Base-by-base conservation (phyloP, 2,888 invertebrate genomes). In the Prenolepis imparis region DNA sequence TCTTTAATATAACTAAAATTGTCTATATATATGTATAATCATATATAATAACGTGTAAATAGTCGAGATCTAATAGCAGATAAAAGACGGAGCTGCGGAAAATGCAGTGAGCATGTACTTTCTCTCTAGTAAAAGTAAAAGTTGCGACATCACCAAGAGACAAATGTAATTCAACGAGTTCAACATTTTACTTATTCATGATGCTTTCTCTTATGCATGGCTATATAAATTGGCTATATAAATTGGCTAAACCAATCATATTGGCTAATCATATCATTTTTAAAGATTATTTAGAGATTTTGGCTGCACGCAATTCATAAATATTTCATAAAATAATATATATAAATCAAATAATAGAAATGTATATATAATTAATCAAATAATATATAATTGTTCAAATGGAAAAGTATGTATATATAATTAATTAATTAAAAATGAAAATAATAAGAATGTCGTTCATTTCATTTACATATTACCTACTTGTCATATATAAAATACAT, bases 81-180 rank as follows among this genome's bases (percentile, higher is more conserved):
- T 78, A 39, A 68, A 68, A 28, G 59, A 55, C 67, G 28, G 39
- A 80, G 66, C 52, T 75, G 64, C 36, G 61, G 77, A 81, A 83
- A 75, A 70, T 66, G 24, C 57, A 63, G 73, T 85, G 82, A 67
- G 72, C 61, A 86, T 86, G 86, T 87, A 93, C 93, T 93, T 93
- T 93, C 93, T 93, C 93, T 91, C 82, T 84, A 87, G 92, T 86
- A 93, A 92, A 93, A 93, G 93, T 93, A 93, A 93, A 92, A 93
- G 93, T 93, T 92, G 88, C 28, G n/a, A 39, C 57, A 67, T 39
- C 61, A 63, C 61, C 73, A n/a, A 21, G 39, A 55, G 80, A 82
- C 44, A 41, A 73, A 80, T 67, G 59, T 24, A 24, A 72, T 59
- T 68, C 89, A 74, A 52, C 75, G 63, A 48, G 73, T 84, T 83